A percentile compares a stretch with the other conserved stretches of the same genome.
phyloP scores from a whole-genome alignment of 2,797 vertebrate genomes.

The Chelidonichthys spinosus region DNA sequence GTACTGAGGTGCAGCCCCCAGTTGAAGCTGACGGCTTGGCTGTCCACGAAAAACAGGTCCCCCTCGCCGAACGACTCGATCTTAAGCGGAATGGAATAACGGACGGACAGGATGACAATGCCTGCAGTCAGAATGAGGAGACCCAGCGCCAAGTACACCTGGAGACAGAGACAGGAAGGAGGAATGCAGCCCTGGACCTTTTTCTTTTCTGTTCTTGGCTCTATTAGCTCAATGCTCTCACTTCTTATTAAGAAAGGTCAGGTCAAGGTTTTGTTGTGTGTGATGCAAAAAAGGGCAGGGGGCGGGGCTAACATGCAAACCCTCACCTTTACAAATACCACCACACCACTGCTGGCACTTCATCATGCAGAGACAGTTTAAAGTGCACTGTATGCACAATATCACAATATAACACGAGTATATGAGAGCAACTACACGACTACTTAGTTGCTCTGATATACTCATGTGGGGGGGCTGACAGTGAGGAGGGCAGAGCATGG shows the following conservation, averaged over 20 bases:
- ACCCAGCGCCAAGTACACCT: slow-evolving; percentile 89
- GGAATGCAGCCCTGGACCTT: background rate
- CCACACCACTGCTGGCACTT: slow-evolving; percentile 43
- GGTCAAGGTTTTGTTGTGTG: slow-evolving; percentile 57
- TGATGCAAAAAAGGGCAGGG: slow-evolving; percentile 52
- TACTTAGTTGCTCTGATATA: too few species aligned
- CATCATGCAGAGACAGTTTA: slow-evolving; percentile 41
- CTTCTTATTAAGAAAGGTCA: slow-evolving; percentile 68
- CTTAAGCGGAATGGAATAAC: slow-evolving; percentile 89
- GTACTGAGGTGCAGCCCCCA: slow-evolving; percentile 88
- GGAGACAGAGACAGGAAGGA: slow-evolving; percentile 9
- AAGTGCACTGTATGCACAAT: slow-evolving; percentile 41
- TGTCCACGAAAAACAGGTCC: slow-evolving; percentile 92
- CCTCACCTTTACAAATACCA: slow-evolving; percentile 65
- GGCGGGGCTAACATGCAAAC: slow-evolving; percentile 34
- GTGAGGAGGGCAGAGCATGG: background rate
- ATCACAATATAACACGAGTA: slow-evolving; percentile 23
- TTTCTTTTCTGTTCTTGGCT: slow-evolving; percentile 5
- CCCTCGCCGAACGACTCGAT: slow-evolving; percentile 94
- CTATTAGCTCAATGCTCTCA: slow-evolving; percentile 28
- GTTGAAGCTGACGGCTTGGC: slow-evolving; percentile 90
- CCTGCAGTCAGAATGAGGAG: slow-evolving; percentile 89
- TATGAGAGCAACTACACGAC: background rate
- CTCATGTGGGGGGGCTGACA: background rate
- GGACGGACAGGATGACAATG: slow-evolving; percentile 86